Percentiles rank a stretch among this genome's conserved stretches.
phyloP scores from a whole-genome alignment of 2,888 invertebrate species.

The Aleiodes leptofemur region DNA sequence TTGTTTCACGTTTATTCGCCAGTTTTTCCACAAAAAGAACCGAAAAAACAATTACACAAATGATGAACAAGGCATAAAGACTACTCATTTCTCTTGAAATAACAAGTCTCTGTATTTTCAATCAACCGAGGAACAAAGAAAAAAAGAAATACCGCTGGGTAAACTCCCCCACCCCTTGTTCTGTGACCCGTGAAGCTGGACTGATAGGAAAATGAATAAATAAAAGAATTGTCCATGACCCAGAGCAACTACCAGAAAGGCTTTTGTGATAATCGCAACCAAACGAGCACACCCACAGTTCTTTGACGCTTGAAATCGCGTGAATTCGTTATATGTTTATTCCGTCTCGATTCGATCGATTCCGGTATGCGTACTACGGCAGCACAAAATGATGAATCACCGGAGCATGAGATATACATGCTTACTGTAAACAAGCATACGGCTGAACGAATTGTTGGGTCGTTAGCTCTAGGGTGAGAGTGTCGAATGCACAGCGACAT shows the following conservation, averaged over 20 bases:
- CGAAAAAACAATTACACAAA: neutral
- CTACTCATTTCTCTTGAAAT: neutral
- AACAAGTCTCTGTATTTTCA: neutral
- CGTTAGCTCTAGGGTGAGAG: too few relatives aligned
- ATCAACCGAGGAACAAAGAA: neutral
- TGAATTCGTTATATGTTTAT: neutral
- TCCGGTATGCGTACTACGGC: too few relatives aligned
- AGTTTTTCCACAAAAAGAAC: neutral
- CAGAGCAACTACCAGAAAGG: neutral
- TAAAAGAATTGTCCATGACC: constrained; percentile 42
- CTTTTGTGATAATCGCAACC: neutral
- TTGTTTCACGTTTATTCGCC: too few relatives aligned
- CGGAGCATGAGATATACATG: too few relatives aligned
- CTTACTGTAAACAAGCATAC: too few relatives aligned
- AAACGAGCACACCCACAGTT: neutral
- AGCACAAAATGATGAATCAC: too few relatives aligned
- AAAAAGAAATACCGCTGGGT: neutral
- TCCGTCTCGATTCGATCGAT: too few relatives aligned
- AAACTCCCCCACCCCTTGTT: neutral
- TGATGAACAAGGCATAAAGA: neutral
- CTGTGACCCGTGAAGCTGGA: neutral
- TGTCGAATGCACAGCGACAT: too few relatives aligned
- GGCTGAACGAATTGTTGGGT: too few relatives aligned
- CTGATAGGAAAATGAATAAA: constrained; percentile 37
- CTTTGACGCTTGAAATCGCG: neutral